A percentile compares a stretch with the other conserved stretches of the same genome.
Conservation (phyloP, 2,888 invertebrate genomes). For the Ophion ventricosus region DNA sequence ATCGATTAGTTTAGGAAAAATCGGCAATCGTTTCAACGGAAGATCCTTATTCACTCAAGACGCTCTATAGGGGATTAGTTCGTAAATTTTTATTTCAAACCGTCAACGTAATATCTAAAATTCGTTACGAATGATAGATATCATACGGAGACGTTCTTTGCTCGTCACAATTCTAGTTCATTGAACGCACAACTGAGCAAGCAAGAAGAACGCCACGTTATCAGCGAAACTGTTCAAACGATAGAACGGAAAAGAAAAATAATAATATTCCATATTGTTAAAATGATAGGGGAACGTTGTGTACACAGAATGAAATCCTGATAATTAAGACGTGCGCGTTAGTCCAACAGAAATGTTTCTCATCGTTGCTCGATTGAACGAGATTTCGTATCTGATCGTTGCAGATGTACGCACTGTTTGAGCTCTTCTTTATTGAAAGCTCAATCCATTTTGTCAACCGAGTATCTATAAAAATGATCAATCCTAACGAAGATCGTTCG, state of each 20-base stretch:
- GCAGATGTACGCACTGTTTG: too few relatives aligned
- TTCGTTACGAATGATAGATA: not conserved
- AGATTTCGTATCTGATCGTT: not conserved
- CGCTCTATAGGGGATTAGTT: too few relatives aligned
- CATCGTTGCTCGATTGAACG: not conserved
- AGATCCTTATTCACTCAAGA: too few relatives aligned
- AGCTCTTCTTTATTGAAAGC: not conserved
- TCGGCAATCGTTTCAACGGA: not conserved
- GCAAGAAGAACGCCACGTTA: conserved; percentile 22
- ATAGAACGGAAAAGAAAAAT: not conserved
- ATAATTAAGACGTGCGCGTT: not conserved
- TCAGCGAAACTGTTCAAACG: conserved; percentile 12
- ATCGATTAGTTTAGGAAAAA: not conserved
- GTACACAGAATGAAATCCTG: not conserved
- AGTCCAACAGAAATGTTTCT: not conserved
- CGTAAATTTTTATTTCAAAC: too few relatives aligned
- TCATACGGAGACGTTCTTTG: not conserved
- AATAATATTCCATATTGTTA: not conserved
- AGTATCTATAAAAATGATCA: not conserved
- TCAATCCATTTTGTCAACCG: not conserved
- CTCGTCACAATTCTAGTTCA: conserved; percentile 18
- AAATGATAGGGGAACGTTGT: not conserved
- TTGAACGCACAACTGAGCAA: conserved; percentile 40
- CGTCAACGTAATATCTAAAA: not conserved
- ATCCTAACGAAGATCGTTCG: not conserved